These are phyloP conservation scores for Geotrypetes seraphini DNA, from an alignment of 2,797 vertebrate genomes.

Conservation along the genomic window DNA sequence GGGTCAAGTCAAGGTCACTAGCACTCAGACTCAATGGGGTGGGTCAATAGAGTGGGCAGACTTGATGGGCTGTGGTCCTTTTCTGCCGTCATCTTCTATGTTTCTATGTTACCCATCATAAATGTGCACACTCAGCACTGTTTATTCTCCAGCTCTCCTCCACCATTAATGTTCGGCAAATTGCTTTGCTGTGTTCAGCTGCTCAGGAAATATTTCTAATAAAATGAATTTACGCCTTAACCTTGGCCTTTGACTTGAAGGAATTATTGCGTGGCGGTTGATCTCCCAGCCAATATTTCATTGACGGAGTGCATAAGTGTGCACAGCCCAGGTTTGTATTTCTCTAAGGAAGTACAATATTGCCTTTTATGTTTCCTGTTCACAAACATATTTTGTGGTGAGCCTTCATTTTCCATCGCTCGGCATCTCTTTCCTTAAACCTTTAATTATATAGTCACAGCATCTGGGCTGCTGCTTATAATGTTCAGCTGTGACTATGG, in stretches of 20 bases:
- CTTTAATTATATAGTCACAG: conserved; percentile 5
- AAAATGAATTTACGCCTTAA: not conserved
- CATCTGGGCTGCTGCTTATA: not conserved
- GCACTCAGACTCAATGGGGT: too few species aligned
- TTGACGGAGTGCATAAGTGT: conserved; percentile 10
- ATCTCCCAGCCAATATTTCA: conserved; percentile 11
- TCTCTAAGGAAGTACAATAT: conserved; percentile 11
- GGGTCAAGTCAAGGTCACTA: too few species aligned
- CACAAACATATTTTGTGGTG: conserved; percentile 17
- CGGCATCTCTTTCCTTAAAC: conserved; percentile 11
- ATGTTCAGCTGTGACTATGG: conserved; percentile 1
- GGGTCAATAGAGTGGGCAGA: too few species aligned
- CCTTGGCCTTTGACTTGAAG: conserved; percentile 3
- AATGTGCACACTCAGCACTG: too few species aligned
- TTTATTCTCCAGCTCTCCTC: too few species aligned
- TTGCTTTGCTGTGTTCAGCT: not conserved
- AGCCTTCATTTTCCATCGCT: conserved; percentile 16
- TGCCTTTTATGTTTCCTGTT: conserved; percentile 16
- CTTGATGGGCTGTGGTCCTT: too few species aligned
- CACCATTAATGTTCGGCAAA: not conserved
- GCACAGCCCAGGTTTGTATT: conserved; percentile 15
- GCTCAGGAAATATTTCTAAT: not conserved
- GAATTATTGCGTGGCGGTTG: conserved; percentile 19
- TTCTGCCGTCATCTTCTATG: too few species aligned
- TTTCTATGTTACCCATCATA: too few species aligned